Evolutionary conservation across 2,113 vertebrate genomes (phyloP), one percentile per base, ranked within the genome.

Genomic region (Halcyon senegalensis): DNA sequence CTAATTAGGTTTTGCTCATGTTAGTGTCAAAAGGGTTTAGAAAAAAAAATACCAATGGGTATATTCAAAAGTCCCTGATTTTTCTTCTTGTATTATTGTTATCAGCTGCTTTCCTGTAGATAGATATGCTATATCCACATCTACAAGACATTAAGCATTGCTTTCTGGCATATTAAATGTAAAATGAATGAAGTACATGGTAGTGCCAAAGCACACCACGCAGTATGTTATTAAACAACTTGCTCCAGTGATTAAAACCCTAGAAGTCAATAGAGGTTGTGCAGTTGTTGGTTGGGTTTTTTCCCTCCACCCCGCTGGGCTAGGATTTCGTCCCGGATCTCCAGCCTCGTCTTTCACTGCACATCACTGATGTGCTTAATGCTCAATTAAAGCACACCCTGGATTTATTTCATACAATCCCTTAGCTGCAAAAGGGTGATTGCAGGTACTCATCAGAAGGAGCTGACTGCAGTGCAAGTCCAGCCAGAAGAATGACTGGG

Each of bases 1-100:
- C 70, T 93, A 93, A 97, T 97, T 92, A 93, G 64, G 51, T 88
- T 94, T 93, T 82, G 66, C 87, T 93, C 77, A 77, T 75, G 33
- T 77, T 5, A 9, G 18, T 66, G 74, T 87, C 84, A 79, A 87
- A 87, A 94, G 87, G 50, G 50, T 74, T 93, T 73, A 79, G 50
- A 19, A 67, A 89, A 76, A 56, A 53, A 53, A 53, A 76, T 73
- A 43, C 24, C 70, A 66, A 2, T 67, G 68, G 18, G 44, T 75
- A 62, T 46, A 43, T 76, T 82, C 43, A 83, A 35, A 78, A 92
- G 33, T 63, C 64, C 17, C 20, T 15, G 58, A 9, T 50, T 63
- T 41, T 84, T 59, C 56, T 73, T 68, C 7, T 77, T 72, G 16
- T 37, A 31, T 60, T 69, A 62, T 59, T 70, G 58, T 7, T 55